phyloP scores from a whole-genome alignment of 2,797 vertebrate genomes.

The Macrochelys suwanniensis region DNA sequence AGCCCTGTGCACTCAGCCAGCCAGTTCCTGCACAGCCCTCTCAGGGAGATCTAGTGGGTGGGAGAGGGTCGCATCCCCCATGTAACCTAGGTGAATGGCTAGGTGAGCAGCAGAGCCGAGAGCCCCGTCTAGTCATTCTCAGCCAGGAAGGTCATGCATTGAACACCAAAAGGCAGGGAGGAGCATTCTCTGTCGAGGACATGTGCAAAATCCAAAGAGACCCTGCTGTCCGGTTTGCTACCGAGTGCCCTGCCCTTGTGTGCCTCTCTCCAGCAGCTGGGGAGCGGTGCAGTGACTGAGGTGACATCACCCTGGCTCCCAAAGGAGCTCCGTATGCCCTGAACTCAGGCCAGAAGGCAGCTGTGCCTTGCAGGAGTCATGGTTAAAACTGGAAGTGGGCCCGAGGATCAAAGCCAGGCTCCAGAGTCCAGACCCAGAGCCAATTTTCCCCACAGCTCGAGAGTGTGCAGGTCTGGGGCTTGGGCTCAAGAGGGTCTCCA shows the following conservation, averaged over 20 bases:
- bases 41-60: background rate
- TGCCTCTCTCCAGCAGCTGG: rapidly evolving
- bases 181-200: background rate
- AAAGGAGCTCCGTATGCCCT: rapidly evolving
- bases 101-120: background rate
- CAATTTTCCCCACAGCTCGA: background rate
- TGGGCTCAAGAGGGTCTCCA: background rate
- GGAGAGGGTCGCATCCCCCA: background rate
- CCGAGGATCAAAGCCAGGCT: background rate
- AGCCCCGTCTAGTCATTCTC: background rate
- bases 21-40: background rate
- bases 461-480: background rate
- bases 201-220: background rate
- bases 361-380: background rate
- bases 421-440: background rate
- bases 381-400: background rate
- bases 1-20: background rate
- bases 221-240: background rate
- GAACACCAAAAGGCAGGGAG: background rate
- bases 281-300: background rate
- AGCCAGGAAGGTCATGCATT: background rate
- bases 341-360: background rate
- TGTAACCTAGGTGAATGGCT: background rate
- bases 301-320: background rate
- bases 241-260: rapidly evolving